phyloP scores from a whole-genome alignment of 2,113 vertebrate species.

The Accipiter cooperii region DNA sequence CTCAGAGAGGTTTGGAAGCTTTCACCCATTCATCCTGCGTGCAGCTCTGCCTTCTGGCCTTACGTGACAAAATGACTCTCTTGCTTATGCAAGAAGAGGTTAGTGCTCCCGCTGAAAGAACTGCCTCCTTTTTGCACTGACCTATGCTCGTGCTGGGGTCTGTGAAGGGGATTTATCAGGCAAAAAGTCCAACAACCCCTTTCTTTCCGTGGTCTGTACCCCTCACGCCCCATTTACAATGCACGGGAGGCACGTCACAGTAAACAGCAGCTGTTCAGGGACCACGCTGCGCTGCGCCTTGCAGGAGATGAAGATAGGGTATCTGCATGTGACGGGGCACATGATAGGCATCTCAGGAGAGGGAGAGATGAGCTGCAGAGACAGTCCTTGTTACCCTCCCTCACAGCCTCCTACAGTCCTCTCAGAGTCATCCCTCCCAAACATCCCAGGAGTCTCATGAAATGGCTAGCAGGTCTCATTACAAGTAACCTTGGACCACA shows the following conservation, averaged over 20 bases:
- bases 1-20: neutral
- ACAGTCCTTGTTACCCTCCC: neutral
- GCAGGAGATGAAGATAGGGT: neutral
- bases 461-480: neutral
- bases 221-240: neutral
- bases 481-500: neutral
- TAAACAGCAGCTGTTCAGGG: neutral
- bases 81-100: neutral
- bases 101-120: neutral
- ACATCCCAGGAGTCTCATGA: neutral
- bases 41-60: neutral
- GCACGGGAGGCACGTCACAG: neutral
- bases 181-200: neutral
- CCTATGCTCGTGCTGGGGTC: neutral
- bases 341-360: neutral
- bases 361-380: neutral
- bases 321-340: neutral
- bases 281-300: rapidly evolving
- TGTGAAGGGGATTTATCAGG: neutral
- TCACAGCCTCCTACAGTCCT: neutral
- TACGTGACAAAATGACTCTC: neutral
- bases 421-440: neutral
- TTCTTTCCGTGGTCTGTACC: neutral
- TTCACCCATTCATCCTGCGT: neutral
- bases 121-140: neutral